Percentiles rank a stretch among this genome's conserved stretches.
These are phyloP conservation scores for Tetranychus truncatus DNA, from an alignment of 2,888 invertebrate genomes.

Conservation along the genomic window DNA sequence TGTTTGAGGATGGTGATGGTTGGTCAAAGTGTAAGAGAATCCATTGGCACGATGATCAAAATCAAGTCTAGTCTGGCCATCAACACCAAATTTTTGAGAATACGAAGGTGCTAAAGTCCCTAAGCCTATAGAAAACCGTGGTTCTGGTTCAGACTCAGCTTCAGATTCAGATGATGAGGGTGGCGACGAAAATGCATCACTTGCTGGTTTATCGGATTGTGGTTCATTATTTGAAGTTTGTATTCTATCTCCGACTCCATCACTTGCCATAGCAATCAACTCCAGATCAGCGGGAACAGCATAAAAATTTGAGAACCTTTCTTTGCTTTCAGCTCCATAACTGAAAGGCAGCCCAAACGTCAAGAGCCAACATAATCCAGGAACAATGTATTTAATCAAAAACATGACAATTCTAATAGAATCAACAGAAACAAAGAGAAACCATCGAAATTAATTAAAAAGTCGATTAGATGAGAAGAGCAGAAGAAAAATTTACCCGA, in stretches of 20 bases:
- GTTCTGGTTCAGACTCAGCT: not conserved
- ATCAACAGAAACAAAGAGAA: not conserved
- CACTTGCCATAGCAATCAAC: constrained; percentile 2
- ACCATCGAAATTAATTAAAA: not conserved
- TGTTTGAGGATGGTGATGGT: not conserved
- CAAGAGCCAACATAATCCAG: not conserved
- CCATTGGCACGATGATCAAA: constrained; percentile 23
- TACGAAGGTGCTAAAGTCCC: constrained; percentile 24
- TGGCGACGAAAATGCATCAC: not conserved
- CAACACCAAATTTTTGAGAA: constrained; percentile 23
- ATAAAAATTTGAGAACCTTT: constrained; percentile 6
- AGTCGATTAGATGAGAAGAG: no score
- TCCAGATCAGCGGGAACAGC: not conserved
- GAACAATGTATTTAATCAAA: not conserved
- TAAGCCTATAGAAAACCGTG: constrained; percentile 23
- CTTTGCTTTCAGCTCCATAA: not conserved
- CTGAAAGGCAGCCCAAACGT: not conserved
- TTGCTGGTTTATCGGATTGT: not conserved
- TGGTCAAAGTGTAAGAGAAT: constrained; percentile 22
- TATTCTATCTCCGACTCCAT: not conserved
- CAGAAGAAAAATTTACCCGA: no score
- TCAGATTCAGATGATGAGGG: not conserved
- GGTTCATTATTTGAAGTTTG: not conserved
- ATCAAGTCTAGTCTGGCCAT: constrained; percentile 20
- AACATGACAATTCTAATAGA: not conserved